Conservation (phyloP, 2,113 vertebrate genomes). For the Hylia prasina region DNA sequence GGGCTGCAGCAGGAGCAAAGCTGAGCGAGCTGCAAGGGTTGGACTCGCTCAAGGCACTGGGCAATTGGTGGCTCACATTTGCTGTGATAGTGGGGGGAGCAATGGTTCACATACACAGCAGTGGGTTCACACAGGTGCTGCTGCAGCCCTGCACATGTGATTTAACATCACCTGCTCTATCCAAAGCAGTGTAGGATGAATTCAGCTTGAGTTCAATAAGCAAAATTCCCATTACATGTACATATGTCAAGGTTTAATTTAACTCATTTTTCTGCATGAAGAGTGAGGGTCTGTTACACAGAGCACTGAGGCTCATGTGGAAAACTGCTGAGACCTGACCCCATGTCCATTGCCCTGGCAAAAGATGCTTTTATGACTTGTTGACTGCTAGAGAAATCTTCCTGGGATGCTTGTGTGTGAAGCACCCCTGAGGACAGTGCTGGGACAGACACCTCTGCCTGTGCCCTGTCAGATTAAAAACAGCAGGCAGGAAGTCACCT, state of each 20-base stretch:
- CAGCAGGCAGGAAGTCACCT: not conserved
- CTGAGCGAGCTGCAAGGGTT: not conserved
- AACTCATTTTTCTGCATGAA: not conserved
- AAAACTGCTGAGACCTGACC: not conserved
- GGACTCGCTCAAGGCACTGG: not conserved
- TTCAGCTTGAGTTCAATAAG: not conserved
- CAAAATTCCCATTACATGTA: not conserved
- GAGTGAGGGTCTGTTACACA: not conserved
- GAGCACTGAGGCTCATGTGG: not conserved
- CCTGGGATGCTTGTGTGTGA: rapidly evolving
- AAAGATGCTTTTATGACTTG: not conserved
- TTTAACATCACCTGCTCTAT: not conserved
- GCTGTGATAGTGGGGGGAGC: not conserved
- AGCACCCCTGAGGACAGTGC: not conserved
- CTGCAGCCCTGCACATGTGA: not conserved
- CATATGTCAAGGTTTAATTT: not conserved
- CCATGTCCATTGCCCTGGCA: not conserved
- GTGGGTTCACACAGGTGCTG: not conserved
- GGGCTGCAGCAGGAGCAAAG: not conserved
- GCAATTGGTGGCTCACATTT: not conserved
- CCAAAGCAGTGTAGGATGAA: not conserved
- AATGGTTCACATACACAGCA: not conserved
- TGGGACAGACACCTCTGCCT: not conserved
- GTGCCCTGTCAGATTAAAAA: not conserved
- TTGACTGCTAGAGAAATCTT: not conserved